Conservation (phyloP, 23 tunicate species). For the Diplosoma virens region DNA sequence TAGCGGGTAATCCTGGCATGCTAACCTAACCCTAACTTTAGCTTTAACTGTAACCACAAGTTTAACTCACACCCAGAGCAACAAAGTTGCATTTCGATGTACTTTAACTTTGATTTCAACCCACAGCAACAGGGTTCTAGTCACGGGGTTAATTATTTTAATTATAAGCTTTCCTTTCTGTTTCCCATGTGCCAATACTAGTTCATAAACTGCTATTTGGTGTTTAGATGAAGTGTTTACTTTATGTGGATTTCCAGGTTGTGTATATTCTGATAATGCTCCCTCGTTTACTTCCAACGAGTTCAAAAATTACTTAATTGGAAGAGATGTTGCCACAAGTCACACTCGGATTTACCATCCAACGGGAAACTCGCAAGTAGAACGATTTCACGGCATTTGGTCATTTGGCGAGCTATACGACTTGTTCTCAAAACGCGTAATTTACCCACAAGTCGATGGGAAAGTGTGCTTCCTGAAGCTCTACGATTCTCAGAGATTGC, state of each 20-base stretch:
- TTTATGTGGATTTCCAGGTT: background rate
- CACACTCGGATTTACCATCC: background rate
- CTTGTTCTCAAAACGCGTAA: background rate
- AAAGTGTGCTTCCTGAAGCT: constrained; percentile 17
- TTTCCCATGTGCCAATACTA: too few species aligned
- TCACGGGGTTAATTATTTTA: too few species aligned
- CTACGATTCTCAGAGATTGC: constrained; percentile 7
- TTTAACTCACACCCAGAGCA: too few species aligned
- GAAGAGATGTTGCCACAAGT: background rate
- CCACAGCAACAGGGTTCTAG: too few species aligned
- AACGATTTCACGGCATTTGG: constrained; percentile 1
- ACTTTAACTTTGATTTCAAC: too few species aligned
- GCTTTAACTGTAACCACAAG: too few species aligned
- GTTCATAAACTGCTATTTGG: background rate
- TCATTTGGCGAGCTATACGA: background rate
- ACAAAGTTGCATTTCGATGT: too few species aligned
- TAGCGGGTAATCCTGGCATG: too few species aligned
- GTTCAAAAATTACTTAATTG: background rate
- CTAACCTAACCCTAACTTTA: too few species aligned
- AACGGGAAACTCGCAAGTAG: constrained; percentile 10
- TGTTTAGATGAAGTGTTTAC: background rate
- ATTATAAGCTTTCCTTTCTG: too few species aligned
- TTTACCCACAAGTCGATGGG: background rate
- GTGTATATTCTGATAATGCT: background rate
- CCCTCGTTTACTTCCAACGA: background rate